Percentiles rank a stretch among this genome's conserved stretches.
These are phyloP conservation scores for Sycobia sp. DNA, from an alignment of 1,140 invertebrate genomes.

Conservation along the genomic window DNA sequence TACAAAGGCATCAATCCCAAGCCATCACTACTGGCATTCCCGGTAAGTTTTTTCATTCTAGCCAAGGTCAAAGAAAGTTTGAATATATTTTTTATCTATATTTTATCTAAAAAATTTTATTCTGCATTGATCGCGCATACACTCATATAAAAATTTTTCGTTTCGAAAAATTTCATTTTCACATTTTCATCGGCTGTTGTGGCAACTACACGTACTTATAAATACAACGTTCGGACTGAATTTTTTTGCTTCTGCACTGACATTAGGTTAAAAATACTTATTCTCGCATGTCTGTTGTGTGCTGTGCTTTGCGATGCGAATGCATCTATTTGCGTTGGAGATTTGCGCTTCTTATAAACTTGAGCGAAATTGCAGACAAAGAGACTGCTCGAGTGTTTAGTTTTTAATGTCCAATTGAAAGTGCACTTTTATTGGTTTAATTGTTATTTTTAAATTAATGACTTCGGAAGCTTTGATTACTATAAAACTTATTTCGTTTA, in stretches of 20 bases:
- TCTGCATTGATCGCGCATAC: background rate
- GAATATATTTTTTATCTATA: background rate
- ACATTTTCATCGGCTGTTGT: conserved; percentile 18
- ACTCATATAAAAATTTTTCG: background rate
- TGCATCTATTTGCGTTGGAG: conserved; percentile 3
- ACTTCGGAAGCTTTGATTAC: too few species aligned
- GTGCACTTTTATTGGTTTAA: background rate
- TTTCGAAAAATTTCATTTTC: conserved; percentile 5
- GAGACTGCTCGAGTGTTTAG: too few species aligned
- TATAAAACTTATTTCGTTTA: too few species aligned
- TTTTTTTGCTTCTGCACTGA: conserved; percentile 37
- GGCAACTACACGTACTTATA: conserved; percentile 12
- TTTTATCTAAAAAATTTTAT: background rate
- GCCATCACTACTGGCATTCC: conserved; percentile 50
- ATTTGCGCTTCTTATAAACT: conserved; percentile 1
- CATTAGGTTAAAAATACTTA: conserved; percentile 44
- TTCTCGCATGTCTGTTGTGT: conserved; percentile 32
- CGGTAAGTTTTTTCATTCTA: conserved; percentile 43
- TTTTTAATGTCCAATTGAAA: background rate
- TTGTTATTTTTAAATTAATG: background rate
- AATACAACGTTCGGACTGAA: conserved; percentile 17
- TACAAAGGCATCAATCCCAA: conserved; percentile 46
- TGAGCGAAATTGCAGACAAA: background rate
- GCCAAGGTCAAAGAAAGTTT: background rate
- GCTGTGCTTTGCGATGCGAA: conserved; percentile 25